A percentile compares a stretch with the other conserved stretches of the same genome.
Conservation (phyloP, 2,113 vertebrate species). For the Gila orcuttii region DNA sequence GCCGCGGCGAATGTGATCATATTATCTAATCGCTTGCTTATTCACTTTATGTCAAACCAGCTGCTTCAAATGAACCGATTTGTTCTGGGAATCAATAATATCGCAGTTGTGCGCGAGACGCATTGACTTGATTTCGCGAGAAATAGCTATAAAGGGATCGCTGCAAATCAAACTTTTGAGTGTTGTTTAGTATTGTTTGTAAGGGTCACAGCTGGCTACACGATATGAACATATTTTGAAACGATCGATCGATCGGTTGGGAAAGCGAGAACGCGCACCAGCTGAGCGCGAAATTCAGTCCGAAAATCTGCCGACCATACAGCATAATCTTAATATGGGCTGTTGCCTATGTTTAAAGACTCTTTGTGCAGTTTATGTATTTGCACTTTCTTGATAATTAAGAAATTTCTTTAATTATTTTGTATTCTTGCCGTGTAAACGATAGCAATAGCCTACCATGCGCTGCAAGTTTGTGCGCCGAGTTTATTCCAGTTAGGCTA, state of each 20-base stretch:
- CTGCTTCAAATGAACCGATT: not conserved
- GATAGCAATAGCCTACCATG: not conserved
- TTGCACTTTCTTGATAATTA: not conserved
- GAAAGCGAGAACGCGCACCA: not conserved
- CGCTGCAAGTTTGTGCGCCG: not conserved
- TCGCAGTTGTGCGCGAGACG: not conserved
- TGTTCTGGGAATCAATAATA: not conserved
- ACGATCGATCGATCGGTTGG: constrained; percentile 2
- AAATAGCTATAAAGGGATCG: not conserved
- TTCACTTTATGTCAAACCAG: not conserved
- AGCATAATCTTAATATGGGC: not conserved
- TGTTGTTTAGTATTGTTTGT: not conserved
- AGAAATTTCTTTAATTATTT: not conserved
- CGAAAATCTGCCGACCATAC: not conserved
- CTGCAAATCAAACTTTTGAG: constrained; percentile 4
- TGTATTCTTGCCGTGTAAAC: not conserved
- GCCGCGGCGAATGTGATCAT: not conserved
- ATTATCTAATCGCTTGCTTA: not conserved
- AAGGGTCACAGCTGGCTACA: not conserved
- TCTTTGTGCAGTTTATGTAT: not conserved
- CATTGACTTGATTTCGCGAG: not conserved
- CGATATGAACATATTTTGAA: not conserved
- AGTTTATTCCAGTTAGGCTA: not conserved
- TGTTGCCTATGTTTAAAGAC: not conserved
- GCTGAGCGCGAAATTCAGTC: not conserved